Conservation (phyloP, 1,140 invertebrate species). For the Magallana ariakensis region DNA sequence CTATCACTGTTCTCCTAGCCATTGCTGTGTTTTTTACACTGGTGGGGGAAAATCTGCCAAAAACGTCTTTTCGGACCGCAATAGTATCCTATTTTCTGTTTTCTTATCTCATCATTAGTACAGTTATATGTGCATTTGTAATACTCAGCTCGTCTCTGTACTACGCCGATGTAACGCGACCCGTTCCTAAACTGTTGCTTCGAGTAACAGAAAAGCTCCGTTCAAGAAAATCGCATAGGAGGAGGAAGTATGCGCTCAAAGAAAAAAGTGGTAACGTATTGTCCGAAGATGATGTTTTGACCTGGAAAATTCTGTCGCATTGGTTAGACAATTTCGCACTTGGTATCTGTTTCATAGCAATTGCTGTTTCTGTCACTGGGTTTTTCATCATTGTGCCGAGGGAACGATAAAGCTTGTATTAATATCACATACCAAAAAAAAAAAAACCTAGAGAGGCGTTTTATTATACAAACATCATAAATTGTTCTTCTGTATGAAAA, state of each 20-base stretch:
- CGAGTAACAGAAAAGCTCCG: neutral
- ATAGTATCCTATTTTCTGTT: slow-evolving; percentile 48
- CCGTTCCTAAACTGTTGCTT: neutral
- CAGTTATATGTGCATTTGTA: slow-evolving; percentile 26
- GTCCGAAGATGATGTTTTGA: neutral
- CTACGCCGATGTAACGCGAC: neutral
- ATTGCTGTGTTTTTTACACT: slow-evolving; percentile 53
- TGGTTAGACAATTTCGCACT: neutral
- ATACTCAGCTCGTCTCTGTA: slow-evolving; percentile 11
- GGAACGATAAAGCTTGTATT: too few relatives aligned
- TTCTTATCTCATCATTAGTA: slow-evolving; percentile 26
- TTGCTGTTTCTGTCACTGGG: neutral
- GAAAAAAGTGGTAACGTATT: neutral
- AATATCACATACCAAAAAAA: too few relatives aligned
- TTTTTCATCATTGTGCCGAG: neutral
- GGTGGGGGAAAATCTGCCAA: slow-evolving; percentile 47
- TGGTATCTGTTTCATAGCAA: neutral
- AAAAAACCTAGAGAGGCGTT: neutral
- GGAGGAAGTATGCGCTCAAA: neutral
- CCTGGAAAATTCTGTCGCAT: neutral
- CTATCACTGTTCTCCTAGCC: slow-evolving; percentile 50
- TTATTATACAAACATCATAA: neutral
- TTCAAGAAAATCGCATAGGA: neutral
- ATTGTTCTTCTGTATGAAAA: neutral
- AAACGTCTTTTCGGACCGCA: slow-evolving; percentile 51